phyloP scores from a whole-genome alignment of 2,113 vertebrate genomes.

The Dicentrarchus labrax region DNA sequence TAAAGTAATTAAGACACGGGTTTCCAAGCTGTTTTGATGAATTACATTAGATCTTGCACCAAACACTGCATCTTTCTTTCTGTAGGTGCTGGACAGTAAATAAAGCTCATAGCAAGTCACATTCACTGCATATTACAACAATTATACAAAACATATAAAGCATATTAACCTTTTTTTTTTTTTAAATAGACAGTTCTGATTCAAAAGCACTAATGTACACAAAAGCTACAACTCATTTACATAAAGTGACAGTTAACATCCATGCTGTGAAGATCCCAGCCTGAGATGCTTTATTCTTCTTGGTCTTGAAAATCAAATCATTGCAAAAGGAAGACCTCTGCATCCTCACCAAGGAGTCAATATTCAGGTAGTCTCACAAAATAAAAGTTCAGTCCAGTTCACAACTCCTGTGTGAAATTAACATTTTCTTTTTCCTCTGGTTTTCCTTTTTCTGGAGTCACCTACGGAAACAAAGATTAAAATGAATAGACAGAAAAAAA shows the following conservation, averaged over 20 bases:
- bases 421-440: slow-evolving; percentile 80
- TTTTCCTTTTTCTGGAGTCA: slow-evolving; percentile 78
- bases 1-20: slow-evolving; percentile 49
- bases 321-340: slow-evolving; percentile 38
- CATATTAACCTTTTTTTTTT: slow-evolving; percentile 47
- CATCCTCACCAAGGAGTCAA: slow-evolving; percentile 24
- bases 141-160: slow-evolving; percentile 75
- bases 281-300: slow-evolving; percentile 1
- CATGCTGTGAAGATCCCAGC: slow-evolving; percentile 28
- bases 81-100: slow-evolving; percentile 37
- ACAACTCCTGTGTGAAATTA: slow-evolving; percentile 51
- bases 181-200: slow-evolving; percentile 18
- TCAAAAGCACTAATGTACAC: slow-evolving; percentile 45
- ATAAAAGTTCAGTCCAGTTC: slow-evolving; percentile 45
- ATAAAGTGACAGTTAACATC: slow-evolving; percentile 65
- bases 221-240: slow-evolving; percentile 48
- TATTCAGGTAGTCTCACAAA: slow-evolving; percentile 27
- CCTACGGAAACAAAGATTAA: slow-evolving; percentile 72
- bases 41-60: slow-evolving; percentile 57
- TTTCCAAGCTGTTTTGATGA: slow-evolving; percentile 14
- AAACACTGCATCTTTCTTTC: slow-evolving; percentile 43
- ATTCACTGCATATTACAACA: slow-evolving; percentile 67
- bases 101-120: slow-evolving; percentile 51
- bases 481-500: slow-evolving; percentile 57
- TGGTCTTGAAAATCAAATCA: slow-evolving; percentile 21